Evolutionary conservation across 2,113 vertebrate genomes (phyloP).

Genomic region (Burhinus oedicnemus): DNA sequence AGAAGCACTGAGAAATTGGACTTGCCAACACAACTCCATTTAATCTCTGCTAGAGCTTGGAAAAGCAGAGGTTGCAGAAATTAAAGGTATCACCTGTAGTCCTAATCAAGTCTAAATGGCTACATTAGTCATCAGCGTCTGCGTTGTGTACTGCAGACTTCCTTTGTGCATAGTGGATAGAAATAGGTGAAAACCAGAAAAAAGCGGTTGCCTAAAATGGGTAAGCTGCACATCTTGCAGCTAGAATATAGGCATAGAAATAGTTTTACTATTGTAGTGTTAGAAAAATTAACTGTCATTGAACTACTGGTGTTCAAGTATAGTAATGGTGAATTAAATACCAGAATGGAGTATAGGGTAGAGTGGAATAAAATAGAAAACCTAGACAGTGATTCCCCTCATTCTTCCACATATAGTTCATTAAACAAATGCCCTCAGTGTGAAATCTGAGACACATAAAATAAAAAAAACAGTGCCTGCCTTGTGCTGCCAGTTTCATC

Average conservation of each 20-base stretch:
- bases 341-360: not conserved
- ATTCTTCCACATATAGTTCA: not conserved
- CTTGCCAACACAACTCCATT: not conserved
- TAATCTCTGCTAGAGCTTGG: not conserved
- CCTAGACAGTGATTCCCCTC: not conserved
- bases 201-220: not conserved
- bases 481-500: not conserved
- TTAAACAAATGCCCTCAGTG: not conserved
- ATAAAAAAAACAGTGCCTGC: not conserved
- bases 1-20: not conserved
- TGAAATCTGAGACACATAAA: not conserved
- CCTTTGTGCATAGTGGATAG: not conserved
- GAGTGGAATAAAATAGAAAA: not conserved
- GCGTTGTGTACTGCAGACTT: not conserved
- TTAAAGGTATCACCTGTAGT: not conserved
- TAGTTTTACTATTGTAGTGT: not conserved
- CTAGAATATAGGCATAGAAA: not conserved
- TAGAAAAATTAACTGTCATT: not conserved
- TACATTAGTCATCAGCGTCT: not conserved
- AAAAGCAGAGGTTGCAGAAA: not conserved
- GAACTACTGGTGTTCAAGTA: not conserved
- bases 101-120: not conserved
- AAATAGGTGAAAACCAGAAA: not conserved
- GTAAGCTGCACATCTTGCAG: not conserved
- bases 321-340: not conserved